Percentiles rank a stretch among this genome's conserved stretches.
Evolutionary conservation across 2,888 invertebrate species (phyloP).

Genomic region (Nebria brevicollis): DNA sequence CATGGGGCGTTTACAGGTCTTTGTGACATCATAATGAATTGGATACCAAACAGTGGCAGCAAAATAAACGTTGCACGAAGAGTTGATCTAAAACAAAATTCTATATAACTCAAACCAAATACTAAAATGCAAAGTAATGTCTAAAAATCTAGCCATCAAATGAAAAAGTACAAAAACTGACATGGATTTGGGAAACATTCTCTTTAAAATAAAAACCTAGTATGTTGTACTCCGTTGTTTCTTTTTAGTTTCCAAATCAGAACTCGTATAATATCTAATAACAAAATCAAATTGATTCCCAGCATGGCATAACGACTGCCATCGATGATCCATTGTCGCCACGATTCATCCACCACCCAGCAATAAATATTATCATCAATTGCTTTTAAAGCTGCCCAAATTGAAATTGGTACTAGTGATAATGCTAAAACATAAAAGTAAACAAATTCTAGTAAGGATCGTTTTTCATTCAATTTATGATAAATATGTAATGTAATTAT

Average conservation of each 20-base stretch:
- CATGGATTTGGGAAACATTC: constrained; percentile 33
- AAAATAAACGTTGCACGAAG: constrained; percentile 74
- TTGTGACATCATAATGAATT: constrained; percentile 72
- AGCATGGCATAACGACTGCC: constrained; percentile 70
- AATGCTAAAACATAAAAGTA: constrained; percentile 56
- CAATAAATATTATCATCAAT: constrained; percentile 67
- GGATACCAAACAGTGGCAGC: constrained; percentile 76
- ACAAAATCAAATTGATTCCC: constrained; percentile 68
- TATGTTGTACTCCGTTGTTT: constrained; percentile 65
- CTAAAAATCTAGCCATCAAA: no score
- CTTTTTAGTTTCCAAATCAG: constrained; percentile 71
- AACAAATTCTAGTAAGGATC: neutral
- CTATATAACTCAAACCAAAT: neutral
- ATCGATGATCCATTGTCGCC: constrained; percentile 72
- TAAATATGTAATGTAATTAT: neutral
- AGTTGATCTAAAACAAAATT: constrained; percentile 65
- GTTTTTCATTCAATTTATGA: no score
- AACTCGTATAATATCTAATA: constrained; percentile 73
- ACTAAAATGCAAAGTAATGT: neutral
- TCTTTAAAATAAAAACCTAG: constrained; percentile 36
- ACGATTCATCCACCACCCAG: constrained; percentile 69
- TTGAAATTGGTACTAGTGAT: constrained; percentile 66
- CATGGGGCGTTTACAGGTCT: constrained; percentile 66
- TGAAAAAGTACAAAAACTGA: no score
- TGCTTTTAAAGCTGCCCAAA: constrained; percentile 68